Evolutionary conservation across 1,140 invertebrate genomes (phyloP).

Genomic region (Euwallacea fornicatus): DNA sequence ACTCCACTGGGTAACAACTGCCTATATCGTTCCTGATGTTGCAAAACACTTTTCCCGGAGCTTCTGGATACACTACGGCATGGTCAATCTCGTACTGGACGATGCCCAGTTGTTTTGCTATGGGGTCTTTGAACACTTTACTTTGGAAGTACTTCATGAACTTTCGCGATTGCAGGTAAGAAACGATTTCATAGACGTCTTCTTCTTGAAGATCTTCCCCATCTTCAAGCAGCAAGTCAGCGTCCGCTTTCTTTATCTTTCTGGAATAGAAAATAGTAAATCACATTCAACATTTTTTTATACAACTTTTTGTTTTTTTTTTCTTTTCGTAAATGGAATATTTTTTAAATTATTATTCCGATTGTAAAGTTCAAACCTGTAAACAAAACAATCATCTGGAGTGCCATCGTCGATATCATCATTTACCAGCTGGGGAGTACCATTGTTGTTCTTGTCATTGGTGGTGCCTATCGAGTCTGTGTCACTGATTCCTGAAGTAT

Average conservation of each 20-base stretch:
- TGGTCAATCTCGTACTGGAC: conserved; percentile 34
- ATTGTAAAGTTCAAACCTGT: conserved; percentile 9
- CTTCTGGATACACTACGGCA: conserved; percentile 26
- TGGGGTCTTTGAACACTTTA: conserved; percentile 38
- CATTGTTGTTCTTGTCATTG: not conserved
- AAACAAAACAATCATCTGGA: conserved; percentile 29
- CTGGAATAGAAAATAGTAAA: not conserved
- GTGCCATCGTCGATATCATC: conserved; percentile 18
- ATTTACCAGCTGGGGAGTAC: conserved; percentile 18
- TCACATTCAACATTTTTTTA: not conserved
- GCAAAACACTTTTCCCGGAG: conserved; percentile 43
- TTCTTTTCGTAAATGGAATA: conserved; percentile 1
- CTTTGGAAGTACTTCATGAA: conserved; percentile 45
- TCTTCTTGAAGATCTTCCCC: conserved; percentile 32
- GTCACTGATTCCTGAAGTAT: conserved; percentile 24
- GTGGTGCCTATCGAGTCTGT: conserved; percentile 18
- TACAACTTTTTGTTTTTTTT: not conserved
- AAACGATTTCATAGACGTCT: conserved; percentile 38
- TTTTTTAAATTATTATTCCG: conserved; percentile 13
- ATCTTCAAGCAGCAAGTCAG: conserved; percentile 35
- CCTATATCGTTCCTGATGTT: conserved; percentile 25
- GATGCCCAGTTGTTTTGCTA: conserved; percentile 39
- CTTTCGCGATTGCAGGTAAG: conserved; percentile 41
- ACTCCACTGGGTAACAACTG: conserved; percentile 36
- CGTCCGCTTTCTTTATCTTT: conserved; percentile 32